These are phyloP conservation scores for Liparis tanakae DNA, from an alignment of 2,797 vertebrate genomes.

Conservation along the genomic window DNA sequence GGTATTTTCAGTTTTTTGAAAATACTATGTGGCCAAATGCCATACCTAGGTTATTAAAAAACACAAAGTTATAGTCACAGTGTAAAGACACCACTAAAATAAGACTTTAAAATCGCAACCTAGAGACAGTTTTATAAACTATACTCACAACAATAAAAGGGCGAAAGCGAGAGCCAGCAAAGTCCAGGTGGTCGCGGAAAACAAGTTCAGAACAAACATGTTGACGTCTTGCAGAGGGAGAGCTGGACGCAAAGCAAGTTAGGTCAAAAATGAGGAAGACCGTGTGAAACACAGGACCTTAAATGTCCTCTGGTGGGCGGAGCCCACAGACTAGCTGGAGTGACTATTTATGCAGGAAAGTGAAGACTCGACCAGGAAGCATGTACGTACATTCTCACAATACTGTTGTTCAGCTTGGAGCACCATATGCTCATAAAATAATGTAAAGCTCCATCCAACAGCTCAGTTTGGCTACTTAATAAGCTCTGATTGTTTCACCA, in stretches of 20 bases:
- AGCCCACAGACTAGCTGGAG: background rate
- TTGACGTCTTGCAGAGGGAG: fast-evolving
- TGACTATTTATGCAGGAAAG: background rate
- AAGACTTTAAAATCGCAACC: no score
- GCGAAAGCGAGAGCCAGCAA: slow-evolving; percentile 64
- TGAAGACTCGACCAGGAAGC: background rate
- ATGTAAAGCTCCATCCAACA: background rate
- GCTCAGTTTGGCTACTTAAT: background rate
- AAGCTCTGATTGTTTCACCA: background rate
- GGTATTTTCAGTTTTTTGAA: slow-evolving; percentile 76
- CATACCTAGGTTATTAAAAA: slow-evolving; percentile 62
- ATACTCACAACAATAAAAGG: slow-evolving; percentile 74
- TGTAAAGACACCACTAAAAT: no score
- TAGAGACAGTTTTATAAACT: background rate
- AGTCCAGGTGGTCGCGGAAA: slow-evolving; percentile 77
- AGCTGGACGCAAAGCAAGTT: fast-evolving
- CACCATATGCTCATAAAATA: background rate
- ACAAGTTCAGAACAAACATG: slow-evolving; percentile 47
- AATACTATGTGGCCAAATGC: slow-evolving; percentile 69
- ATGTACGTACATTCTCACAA: background rate
- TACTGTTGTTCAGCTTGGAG: background rate
- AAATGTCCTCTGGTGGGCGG: slow-evolving; percentile 5
- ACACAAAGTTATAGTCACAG: background rate
- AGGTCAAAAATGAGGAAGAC: background rate
- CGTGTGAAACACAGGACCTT: fast-evolving